Percentiles rank a stretch among this genome's conserved stretches.
These are phyloP conservation scores for Phoebastria nigripes DNA, from an alignment of 2,797 vertebrate species.

Conservation along the genomic window DNA sequence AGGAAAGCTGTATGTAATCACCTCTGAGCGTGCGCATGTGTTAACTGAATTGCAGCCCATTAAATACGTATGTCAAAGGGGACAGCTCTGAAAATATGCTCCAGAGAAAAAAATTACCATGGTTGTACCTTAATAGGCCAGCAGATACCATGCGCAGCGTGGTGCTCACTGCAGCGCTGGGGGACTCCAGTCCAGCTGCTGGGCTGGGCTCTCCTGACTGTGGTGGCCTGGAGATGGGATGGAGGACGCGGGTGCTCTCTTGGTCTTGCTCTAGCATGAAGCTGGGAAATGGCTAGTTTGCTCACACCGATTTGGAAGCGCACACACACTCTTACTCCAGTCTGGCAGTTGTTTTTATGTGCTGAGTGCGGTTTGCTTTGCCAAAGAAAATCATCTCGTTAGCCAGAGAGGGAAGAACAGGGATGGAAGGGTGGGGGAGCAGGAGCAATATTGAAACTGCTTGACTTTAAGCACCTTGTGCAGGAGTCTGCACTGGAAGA, in stretches of 20 bases:
- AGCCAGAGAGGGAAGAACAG: neutral
- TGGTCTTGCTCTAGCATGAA: neutral
- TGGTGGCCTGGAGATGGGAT: neutral
- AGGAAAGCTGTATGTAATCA: neutral
- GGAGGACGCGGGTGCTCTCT: neutral
- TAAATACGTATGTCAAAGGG: neutral
- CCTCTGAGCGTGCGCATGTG: neutral
- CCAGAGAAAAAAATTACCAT: neutral
- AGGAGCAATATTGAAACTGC: neutral
- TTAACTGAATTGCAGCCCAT: neutral
- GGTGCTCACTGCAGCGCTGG: neutral
- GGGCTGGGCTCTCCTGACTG: neutral
- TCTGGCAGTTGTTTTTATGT: neutral
- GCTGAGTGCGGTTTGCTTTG: neutral
- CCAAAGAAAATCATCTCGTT: neutral
- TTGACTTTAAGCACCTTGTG: neutral
- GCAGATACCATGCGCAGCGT: neutral
- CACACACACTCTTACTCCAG: neutral
- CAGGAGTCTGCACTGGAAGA: neutral
- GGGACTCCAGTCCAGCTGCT: neutral
- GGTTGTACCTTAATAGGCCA: neutral
- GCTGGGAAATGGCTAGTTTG: neutral
- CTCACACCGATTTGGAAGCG: neutral
- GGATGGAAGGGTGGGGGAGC: neutral
- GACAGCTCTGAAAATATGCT: neutral